These are phyloP conservation scores for Drosophila helvetica DNA, from an alignment of 2,888 invertebrate genomes.

Conservation along the genomic window DNA sequence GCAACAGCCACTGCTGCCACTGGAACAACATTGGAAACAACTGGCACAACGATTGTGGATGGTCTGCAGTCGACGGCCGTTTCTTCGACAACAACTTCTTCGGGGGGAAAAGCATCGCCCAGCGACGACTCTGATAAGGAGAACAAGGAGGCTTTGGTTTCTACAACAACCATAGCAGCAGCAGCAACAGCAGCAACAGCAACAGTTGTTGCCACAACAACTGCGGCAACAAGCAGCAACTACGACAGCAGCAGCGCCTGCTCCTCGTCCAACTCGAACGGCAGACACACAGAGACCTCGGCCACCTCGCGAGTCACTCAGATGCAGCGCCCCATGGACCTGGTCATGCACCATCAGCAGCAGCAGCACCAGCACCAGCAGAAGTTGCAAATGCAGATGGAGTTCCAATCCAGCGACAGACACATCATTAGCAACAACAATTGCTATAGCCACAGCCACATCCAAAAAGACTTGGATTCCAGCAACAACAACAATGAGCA, in stretches of 20 bases:
- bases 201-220: conserved; percentile 52
- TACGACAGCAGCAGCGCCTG: conserved; percentile 78
- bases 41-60: conserved; percentile 55
- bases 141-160: conserved; percentile 75
- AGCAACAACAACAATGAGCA: conserved; percentile 62
- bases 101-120: conserved; percentile 38
- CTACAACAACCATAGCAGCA: conserved; percentile 47
- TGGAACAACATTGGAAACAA: conserved; percentile 31
- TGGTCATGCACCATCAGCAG: background rate
- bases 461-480: conserved; percentile 58
- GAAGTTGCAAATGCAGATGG: conserved; percentile 69
- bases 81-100: conserved; percentile 72
- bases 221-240: conserved; percentile 56
- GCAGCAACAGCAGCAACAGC: conserved; percentile 68
- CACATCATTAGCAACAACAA: conserved; percentile 76
- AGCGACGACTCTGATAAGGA: conserved; percentile 84
- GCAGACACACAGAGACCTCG: conserved; percentile 71
- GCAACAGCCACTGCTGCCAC: conserved; percentile 40
- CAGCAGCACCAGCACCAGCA: conserved; percentile 15
- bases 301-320: conserved; percentile 79
- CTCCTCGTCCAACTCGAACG: conserved; percentile 77
- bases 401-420: conserved; percentile 71
- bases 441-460: conserved; percentile 61
- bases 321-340: conserved; percentile 74
- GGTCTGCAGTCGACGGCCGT: conserved; percentile 79